These are phyloP conservation scores for Sphaeridia pumilis DNA, from an alignment of 2,888 invertebrate genomes.

Conservation along the genomic window DNA sequence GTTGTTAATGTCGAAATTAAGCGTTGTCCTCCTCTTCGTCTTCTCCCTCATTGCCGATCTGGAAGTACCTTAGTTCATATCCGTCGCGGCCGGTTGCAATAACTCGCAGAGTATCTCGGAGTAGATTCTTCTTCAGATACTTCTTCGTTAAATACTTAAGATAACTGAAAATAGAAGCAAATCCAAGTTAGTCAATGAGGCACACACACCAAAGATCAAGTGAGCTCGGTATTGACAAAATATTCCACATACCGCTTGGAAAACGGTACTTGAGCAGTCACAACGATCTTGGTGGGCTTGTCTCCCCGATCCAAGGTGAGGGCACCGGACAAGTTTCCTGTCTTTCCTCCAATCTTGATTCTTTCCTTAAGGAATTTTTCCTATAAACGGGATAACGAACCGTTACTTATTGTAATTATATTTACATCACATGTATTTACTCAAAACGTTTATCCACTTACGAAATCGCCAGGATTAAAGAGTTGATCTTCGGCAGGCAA, in stretches of 20 bases:
- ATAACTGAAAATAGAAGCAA: conserved; percentile 51
- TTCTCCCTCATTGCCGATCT: conserved; percentile 45
- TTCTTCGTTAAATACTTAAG: conserved; percentile 99
- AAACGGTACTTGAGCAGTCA: conserved; percentile 72
- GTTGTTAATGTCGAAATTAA: too few species aligned
- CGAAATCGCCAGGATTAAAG: conserved; percentile 92
- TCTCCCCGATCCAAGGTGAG: conserved; percentile 69
- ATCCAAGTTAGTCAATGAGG: background rate
- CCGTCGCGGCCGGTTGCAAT: conserved; percentile 94
- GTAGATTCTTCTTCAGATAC: conserved; percentile 98
- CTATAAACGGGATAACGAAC: too few species aligned
- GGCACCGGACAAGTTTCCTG: conserved; percentile 86
- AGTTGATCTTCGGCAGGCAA: conserved; percentile 99
- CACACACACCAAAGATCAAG: background rate
- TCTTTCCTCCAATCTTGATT: conserved; percentile 93
- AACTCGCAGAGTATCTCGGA: conserved; percentile 97
- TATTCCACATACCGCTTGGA: conserved; percentile 51
- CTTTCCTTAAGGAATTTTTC: conserved; percentile 78
- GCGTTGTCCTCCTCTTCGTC: conserved; percentile 35
- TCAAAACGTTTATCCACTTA: conserved; percentile 47
- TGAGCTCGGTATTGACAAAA: background rate
- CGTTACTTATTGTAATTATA: too few species aligned
- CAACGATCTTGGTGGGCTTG: conserved; percentile 75
- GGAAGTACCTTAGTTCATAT: conserved; percentile 99
- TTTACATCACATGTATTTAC: background rate